Evolutionary conservation across 2,797 vertebrate species (phyloP).

Genomic region (Galago senegalensis): DNA sequence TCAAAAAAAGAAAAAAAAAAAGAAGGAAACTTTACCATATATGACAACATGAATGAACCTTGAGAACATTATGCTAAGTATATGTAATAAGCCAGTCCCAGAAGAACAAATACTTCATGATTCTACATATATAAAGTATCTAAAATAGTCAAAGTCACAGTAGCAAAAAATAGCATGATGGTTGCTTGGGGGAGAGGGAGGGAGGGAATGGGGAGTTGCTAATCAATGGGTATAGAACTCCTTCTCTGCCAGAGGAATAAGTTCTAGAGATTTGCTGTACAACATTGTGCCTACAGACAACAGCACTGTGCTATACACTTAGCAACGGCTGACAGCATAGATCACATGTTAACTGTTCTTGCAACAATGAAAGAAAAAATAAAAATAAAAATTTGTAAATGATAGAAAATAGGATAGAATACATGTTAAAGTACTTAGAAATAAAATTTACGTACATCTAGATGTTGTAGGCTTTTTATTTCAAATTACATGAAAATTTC

Average conservation of each 20-base stretch:
- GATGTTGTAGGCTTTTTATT: neutral
- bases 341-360: neutral
- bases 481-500: neutral
- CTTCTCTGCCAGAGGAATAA: neutral
- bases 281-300: neutral
- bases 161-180: neutral
- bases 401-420: neutral
- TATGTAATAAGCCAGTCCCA: neutral
- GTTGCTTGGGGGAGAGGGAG: neutral
- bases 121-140: neutral
- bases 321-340: neutral
- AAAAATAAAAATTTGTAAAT: neutral
- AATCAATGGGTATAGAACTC: neutral
- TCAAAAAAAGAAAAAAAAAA: too few species aligned
- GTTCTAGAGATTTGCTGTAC: neutral
- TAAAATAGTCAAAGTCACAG: neutral
- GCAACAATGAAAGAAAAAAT: neutral
- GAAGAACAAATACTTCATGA: neutral
- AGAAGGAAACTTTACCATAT: neutral
- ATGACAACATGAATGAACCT: neutral
- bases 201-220: neutral
- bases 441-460: neutral
- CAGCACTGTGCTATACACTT: neutral
- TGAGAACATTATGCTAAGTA: neutral
- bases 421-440: neutral